Conservation (phyloP, 2,797 vertebrate species). For the Lagocephalus sceleratus region DNA sequence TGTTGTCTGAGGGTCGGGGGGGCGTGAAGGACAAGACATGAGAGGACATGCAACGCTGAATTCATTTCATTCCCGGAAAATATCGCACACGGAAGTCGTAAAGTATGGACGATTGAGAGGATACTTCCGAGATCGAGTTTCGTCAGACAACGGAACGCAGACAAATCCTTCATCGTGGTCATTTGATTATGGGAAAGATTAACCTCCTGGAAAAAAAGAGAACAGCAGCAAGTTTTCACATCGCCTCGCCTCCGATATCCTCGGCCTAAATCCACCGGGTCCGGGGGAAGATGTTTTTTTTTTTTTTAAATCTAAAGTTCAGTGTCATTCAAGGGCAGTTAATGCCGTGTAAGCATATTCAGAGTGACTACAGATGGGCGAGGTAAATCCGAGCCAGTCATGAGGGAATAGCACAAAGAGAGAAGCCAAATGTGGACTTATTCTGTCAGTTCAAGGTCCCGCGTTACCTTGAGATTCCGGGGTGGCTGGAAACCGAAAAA, state of each 20-base stretch:
- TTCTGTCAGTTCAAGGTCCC: slow-evolving; percentile 72
- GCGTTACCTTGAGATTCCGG: slow-evolving; percentile 84
- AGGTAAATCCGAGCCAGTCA: slow-evolving; percentile 59
- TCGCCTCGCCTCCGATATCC: slow-evolving; percentile 10
- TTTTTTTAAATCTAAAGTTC: slow-evolving; percentile 46
- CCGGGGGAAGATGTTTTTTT: slow-evolving; percentile 20
- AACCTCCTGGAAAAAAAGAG: slow-evolving; percentile 77
- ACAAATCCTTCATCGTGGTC: slow-evolving; percentile 83
- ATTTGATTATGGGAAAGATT: slow-evolving; percentile 88
- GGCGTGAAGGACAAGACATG: slow-evolving; percentile 41
- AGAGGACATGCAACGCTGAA: too few relatives aligned
- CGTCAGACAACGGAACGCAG: slow-evolving; percentile 74
- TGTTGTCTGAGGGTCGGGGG: slow-evolving; percentile 75
- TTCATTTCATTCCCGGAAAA: too few relatives aligned
- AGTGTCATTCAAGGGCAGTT: slow-evolving; percentile 61
- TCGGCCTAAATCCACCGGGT: slow-evolving; percentile 20
- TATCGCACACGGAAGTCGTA: too few relatives aligned
- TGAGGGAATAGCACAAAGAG: slow-evolving; percentile 54
- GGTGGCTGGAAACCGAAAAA: slow-evolving; percentile 87
- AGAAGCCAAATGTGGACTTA: slow-evolving; percentile 60
- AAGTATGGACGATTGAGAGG: too few relatives aligned
- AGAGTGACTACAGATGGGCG: slow-evolving; percentile 66
- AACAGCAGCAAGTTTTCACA: slow-evolving; percentile 11
- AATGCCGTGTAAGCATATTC: slow-evolving; percentile 62
- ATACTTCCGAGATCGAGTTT: slow-evolving; percentile 90